Conservation (phyloP, 2,888 invertebrate species). For the Drepana falcataria region DNA sequence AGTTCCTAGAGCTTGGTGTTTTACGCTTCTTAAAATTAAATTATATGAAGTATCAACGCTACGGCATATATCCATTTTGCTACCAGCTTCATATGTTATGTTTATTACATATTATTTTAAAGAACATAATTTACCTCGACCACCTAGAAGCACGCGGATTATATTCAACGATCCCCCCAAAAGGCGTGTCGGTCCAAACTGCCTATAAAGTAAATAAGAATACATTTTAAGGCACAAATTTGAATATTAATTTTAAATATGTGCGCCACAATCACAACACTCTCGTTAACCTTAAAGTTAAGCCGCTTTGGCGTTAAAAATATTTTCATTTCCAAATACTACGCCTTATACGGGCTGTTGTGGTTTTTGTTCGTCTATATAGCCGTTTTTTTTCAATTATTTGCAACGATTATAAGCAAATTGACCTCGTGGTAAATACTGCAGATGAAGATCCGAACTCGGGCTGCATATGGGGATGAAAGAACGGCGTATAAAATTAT, state of each 20-base stretch:
- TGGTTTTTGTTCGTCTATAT: conserved; percentile 9
- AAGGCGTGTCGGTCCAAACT: not conserved
- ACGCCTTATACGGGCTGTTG: conserved; percentile 16
- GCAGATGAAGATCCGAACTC: too few relatives aligned
- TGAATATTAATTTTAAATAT: conserved; percentile 61
- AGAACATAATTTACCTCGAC: not conserved
- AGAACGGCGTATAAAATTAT: too few relatives aligned
- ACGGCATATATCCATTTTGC: too few relatives aligned
- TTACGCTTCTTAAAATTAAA: too few relatives aligned
- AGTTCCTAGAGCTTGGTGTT: too few relatives aligned
- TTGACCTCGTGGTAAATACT: too few relatives aligned
- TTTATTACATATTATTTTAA: not conserved
- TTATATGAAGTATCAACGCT: too few relatives aligned
- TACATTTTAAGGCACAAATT: conserved; percentile 30
- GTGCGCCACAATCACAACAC: conserved; percentile 51
- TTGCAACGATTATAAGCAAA: too few relatives aligned
- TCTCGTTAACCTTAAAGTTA: conserved; percentile 58
- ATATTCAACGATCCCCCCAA: not conserved
- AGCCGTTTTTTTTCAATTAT: not conserved
- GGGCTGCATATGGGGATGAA: too few relatives aligned
- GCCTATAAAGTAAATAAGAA: conserved; percentile 11
- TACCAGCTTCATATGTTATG: too few relatives aligned
- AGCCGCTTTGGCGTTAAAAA: conserved; percentile 52
- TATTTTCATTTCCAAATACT: conserved; percentile 38
- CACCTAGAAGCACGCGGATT: not conserved